Base-by-base conservation (phyloP, 2,888 invertebrate species). In the Mesochorus sp. region DNA sequence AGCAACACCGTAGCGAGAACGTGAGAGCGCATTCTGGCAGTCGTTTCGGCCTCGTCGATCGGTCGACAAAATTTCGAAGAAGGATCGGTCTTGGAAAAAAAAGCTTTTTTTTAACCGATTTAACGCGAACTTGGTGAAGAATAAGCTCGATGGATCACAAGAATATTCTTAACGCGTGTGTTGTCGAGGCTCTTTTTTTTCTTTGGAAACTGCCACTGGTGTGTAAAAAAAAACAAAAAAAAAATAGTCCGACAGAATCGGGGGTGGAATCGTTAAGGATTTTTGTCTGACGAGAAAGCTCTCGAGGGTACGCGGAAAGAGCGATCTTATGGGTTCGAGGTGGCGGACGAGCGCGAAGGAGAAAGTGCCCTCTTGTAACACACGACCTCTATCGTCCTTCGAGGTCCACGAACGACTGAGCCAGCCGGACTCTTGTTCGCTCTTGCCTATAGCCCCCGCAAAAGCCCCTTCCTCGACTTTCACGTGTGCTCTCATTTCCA, bases 361-460 rank as follows among this genome's bases (percentile, higher is more conserved):
- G 84, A 85, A 85, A 86, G 83, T 86, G 85, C 84, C 88, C 88
- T 89, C 88, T 88, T 88, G 70, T 79, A 75, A 42, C 70, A 66
- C 89, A 88, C 90, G 90, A 89, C 90, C 90, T 89, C 90, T 90
- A 86, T 87, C 90, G 90, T 90, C 90, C 90, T 90, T 90, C 89
- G 90, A 90, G 89, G 88, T 89, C 87, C 89, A 89, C 90, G 89
- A 90, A 88, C 90, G 88, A 90, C 90, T 90, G 90, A 89, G 87
- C 85, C 86, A 87, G 87, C 82, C 85, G 85, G 86, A 85, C 86
- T 85, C 83, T 83, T 87, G 88, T 85, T 86, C 51, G 85, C 86
- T 87, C 87, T 71, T 82, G 88, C 88, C 90, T 89, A 90, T 87
- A 88, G 85, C 86, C 68, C 87, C 86, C 87, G 12, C 53, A 55